A percentile compares a stretch with the other conserved stretches of the same genome.
phyloP scores from a whole-genome alignment of 2,113 vertebrate species.

The Delphinus delphis region DNA sequence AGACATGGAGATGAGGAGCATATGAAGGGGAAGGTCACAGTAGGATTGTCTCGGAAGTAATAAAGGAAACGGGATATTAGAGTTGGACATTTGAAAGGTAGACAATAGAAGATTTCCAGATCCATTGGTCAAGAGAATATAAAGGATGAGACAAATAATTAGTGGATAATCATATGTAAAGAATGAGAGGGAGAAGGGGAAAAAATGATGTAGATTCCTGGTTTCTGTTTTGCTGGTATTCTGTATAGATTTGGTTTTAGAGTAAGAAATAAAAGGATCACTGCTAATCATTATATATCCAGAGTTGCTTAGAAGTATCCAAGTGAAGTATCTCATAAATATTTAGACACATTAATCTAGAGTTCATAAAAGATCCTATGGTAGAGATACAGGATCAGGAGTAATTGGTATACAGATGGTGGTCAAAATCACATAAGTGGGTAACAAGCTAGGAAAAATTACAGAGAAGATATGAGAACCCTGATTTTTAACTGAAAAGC shows the following conservation, averaged over 20 bases:
- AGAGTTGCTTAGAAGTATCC: not conserved
- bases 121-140: not conserved
- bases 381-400: not conserved
- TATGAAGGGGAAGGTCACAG: too few species aligned
- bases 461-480: not conserved
- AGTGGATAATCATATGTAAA: not conserved
- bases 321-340: not conserved
- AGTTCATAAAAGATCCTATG: not conserved
- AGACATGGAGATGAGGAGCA: rapidly evolving
- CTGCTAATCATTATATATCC: not conserved
- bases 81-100: not conserved
- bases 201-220: too few species aligned
- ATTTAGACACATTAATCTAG: not conserved
- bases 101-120: not conserved
- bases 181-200: not conserved
- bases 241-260: too few species aligned
- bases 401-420: not conserved
- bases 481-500: not conserved
- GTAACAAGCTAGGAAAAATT: not conserved
- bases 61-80: not conserved
- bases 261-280: not conserved
- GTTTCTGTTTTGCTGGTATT: too few species aligned
- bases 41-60: not conserved
- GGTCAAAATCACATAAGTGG: not conserved
- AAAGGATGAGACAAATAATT: not conserved